Evolutionary conservation across 2,888 invertebrate genomes (phyloP).

Genomic region (Nephrotoma appendiculata): DNA sequence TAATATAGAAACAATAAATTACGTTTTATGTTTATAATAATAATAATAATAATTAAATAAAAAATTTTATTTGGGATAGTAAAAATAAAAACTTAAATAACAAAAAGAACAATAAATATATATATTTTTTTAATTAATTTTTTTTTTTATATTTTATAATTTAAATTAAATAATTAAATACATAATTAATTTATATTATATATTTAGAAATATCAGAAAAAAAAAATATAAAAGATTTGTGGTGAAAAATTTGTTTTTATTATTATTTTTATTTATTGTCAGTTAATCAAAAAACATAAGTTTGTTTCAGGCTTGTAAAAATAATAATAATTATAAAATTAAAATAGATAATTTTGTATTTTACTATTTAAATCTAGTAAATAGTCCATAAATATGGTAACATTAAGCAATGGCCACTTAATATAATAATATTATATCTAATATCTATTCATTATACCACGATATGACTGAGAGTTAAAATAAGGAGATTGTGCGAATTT

Average conservation of each 20-base stretch:
- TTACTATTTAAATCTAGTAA: neutral
- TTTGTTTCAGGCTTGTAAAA: neutral
- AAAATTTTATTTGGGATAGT: neutral
- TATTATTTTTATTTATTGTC: neutral
- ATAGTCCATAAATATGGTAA: neutral
- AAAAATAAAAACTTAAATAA: neutral
- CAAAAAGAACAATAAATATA: neutral
- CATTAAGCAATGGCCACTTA: neutral
- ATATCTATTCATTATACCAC: neutral
- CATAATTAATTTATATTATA: neutral
- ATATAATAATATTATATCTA: neutral
- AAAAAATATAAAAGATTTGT: neutral
- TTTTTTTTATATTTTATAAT: neutral
- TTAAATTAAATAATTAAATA: neutral
- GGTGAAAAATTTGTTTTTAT: neutral
- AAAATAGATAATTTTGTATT: neutral
- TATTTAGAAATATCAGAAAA: neutral
- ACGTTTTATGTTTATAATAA: neutral
- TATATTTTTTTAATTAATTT: neutral
- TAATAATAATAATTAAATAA: neutral
- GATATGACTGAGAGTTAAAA: neutral
- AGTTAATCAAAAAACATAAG: neutral
- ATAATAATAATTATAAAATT: neutral
- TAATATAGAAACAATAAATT: neutral
- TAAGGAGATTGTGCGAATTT: neutral